These are phyloP conservation scores for Battus philenor DNA, from an alignment of 1,140 invertebrate species.

Conservation along the genomic window DNA sequence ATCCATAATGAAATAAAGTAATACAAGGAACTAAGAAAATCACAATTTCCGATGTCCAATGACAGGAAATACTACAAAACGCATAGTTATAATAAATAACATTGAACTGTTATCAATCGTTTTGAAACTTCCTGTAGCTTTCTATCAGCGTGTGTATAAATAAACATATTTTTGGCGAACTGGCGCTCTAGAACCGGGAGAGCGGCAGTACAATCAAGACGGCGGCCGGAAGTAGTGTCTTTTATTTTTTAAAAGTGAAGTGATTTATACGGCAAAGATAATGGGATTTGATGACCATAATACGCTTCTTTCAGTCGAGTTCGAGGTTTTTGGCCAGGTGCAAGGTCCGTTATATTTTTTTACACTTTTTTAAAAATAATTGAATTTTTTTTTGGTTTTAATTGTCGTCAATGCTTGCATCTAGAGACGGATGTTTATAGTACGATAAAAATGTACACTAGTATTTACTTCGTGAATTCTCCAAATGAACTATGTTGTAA, in stretches of 20 bases:
- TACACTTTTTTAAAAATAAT: neutral
- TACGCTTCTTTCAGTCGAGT: slow-evolving; percentile 86
- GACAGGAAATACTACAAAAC: no score
- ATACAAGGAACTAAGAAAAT: no score
- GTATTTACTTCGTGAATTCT: neutral
- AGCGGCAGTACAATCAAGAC: slow-evolving; percentile 28
- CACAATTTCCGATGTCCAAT: no score
- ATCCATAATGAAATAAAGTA: no score
- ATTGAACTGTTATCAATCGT: no score
- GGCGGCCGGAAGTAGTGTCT: neutral
- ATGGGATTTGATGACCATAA: slow-evolving; percentile 79
- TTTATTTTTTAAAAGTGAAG: slow-evolving; percentile 1
- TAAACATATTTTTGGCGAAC: slow-evolving; percentile 17
- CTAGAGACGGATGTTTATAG: neutral
- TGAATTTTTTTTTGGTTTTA: neutral
- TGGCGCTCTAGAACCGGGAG: slow-evolving; percentile 29
- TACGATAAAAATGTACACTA: neutral
- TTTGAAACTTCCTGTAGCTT: slow-evolving; percentile 9
- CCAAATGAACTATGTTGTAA: no score
- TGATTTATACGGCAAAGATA: slow-evolving; percentile 15
- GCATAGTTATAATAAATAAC: no score
- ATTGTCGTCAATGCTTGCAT: neutral
- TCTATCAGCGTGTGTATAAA: slow-evolving; percentile 18
- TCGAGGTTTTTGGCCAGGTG: slow-evolving; percentile 92
- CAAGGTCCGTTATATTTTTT: slow-evolving; percentile 80